Percentiles rank a stretch among this genome's conserved stretches.
These are phyloP conservation scores for Bubo blakistoni DNA, from an alignment of 2,113 vertebrate species.

Conservation along the genomic window DNA sequence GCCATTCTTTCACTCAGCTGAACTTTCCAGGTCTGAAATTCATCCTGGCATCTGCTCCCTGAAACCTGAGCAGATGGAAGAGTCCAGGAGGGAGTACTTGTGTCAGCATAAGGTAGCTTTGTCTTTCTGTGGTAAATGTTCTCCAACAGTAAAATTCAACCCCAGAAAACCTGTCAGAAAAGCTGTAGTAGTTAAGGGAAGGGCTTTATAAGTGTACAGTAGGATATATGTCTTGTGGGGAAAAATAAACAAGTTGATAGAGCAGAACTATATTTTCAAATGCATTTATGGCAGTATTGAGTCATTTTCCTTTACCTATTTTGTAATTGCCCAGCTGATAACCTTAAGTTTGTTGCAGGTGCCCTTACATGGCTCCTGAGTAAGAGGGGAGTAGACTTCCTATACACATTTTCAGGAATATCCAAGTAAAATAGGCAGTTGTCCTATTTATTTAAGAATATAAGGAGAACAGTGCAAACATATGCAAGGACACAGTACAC, in stretches of 20 bases:
- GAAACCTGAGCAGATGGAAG: constrained; percentile 42
- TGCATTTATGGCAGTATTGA: background rate
- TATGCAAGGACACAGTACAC: background rate
- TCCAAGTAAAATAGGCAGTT: background rate
- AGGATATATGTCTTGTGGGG: background rate
- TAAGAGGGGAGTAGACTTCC: background rate
- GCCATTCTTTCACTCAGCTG: background rate
- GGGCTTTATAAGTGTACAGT: background rate
- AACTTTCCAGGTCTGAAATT: background rate
- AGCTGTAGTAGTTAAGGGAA: background rate
- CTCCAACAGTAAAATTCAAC: background rate
- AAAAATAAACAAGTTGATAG: background rate
- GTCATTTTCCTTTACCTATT: background rate
- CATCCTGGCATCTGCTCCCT: constrained; percentile 13
- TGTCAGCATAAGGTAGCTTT: background rate
- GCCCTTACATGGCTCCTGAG: background rate
- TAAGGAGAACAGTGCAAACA: background rate
- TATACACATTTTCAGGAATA: background rate
- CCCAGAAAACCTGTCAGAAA: background rate
- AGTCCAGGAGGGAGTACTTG: background rate
- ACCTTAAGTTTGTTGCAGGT: background rate
- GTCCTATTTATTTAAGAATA: background rate
- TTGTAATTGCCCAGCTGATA: background rate
- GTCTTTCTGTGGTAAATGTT: background rate
- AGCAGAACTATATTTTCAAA: background rate